Conservation (phyloP, 2,888 invertebrate genomes). For the Ceraclea dissimilis region DNA sequence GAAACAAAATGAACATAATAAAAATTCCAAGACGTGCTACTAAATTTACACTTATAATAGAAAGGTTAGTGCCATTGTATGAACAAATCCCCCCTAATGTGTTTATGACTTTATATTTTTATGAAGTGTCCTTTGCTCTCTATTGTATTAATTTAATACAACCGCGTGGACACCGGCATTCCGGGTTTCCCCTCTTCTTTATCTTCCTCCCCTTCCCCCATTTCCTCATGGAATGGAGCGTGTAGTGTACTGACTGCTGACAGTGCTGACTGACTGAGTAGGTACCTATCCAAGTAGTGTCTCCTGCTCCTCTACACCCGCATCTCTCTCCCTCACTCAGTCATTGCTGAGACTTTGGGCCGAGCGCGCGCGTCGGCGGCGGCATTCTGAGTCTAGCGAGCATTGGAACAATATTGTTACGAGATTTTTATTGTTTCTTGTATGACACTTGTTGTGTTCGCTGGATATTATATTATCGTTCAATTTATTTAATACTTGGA, state of each 20-base stretch:
- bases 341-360: constrained; percentile 38
- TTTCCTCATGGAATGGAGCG: neutral
- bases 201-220: constrained; percentile 29
- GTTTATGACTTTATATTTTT: neutral
- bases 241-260: neutral
- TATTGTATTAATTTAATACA: neutral
- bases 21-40: too few relatives aligned
- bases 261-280: too few relatives aligned
- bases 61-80: too few relatives aligned
- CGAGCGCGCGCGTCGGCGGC: constrained; percentile 10
- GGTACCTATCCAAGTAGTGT: too few relatives aligned
- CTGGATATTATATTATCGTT: neutral
- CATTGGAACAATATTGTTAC: constrained; percentile 33
- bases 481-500: neutral
- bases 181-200: constrained; percentile 28
- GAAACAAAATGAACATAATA: too few relatives aligned
- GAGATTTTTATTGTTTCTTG: constrained; percentile 43
- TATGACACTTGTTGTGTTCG: constrained; percentile 27
- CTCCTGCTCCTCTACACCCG: constrained; percentile 20
- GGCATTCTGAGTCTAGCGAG: constrained; percentile 18
- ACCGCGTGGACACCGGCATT: constrained; percentile 18
- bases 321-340: constrained; percentile 36
- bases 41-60: too few relatives aligned
- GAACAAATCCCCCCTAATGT: neutral
- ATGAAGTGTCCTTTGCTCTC: neutral